These are phyloP conservation scores for Melipona beecheii DNA, from an alignment of 2,888 invertebrate species.

Conservation along the genomic window DNA sequence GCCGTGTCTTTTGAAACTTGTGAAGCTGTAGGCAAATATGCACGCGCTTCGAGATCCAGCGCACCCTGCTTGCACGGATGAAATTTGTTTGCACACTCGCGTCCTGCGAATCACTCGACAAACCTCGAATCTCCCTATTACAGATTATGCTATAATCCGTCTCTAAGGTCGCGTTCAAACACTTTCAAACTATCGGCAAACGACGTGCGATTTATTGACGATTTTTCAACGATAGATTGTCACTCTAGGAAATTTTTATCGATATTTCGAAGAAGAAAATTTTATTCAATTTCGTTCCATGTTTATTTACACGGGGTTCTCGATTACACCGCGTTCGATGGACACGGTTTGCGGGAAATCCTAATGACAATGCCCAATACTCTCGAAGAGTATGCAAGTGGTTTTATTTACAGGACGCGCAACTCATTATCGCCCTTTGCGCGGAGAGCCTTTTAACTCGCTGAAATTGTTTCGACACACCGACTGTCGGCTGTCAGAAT, in stretches of 20 bases:
- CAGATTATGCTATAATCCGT: background rate
- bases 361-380: conserved; percentile 17
- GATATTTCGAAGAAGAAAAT: background rate
- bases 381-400: background rate
- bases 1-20: conserved; percentile 10
- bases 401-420: conserved; percentile 43
- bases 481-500: conserved; percentile 25
- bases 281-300: background rate
- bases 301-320: background rate
- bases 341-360: background rate
- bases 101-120: conserved; percentile 33
- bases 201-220: too few relatives aligned
- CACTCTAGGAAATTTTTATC: too few relatives aligned
- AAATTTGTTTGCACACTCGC: conserved; percentile 42
- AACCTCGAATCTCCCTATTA: conserved; percentile 21
- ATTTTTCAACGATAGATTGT: too few relatives aligned
- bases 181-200: too few relatives aligned
- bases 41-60: conserved; percentile 21
- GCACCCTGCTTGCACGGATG: conserved; percentile 1
- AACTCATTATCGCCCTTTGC: conserved; percentile 11
- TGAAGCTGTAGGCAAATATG: conserved; percentile 31
- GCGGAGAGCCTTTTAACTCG: conserved; percentile 45
- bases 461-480: conserved; percentile 26
- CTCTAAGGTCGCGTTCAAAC: background rate
- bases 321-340: background rate